Evolutionary conservation across 2,888 invertebrate species (phyloP).

Genomic region (Allolobophora icterica): DNA sequence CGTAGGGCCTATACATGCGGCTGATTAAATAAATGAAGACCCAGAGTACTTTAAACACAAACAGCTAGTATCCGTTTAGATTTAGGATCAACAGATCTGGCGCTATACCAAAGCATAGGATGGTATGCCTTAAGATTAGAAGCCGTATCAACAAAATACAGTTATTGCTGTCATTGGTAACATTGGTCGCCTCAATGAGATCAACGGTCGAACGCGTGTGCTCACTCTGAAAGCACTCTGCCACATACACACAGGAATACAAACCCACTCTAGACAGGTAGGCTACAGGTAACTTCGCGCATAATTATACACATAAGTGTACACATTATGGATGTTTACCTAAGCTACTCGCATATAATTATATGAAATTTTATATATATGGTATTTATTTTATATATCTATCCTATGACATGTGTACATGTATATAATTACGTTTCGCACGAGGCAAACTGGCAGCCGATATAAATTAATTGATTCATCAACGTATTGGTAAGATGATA

Average conservation of each 20-base stretch:
- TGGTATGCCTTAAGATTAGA: background rate
- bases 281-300: background rate
- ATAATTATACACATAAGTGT: background rate
- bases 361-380: too few species aligned
- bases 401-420: background rate
- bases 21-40: background rate
- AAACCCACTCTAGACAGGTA: conserved; percentile 8
- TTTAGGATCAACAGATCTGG: background rate
- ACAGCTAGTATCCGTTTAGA: background rate
- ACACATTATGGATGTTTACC: background rate
- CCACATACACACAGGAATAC: background rate
- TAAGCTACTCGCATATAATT: background rate
- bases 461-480: too few species aligned
- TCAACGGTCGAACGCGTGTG: background rate
- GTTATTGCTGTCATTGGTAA: background rate
- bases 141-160: background rate
- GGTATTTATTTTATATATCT: too few species aligned
- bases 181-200: background rate
- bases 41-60: background rate
- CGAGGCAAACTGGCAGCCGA: too few species aligned
- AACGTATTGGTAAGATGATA: too few species aligned
- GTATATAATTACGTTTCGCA: background rate
- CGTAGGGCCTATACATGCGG: background rate
- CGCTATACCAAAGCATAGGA: background rate
- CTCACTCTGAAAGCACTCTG: background rate